Percentiles rank a stretch among this genome's conserved stretches.
phyloP scores from a whole-genome alignment of 2,797 vertebrate genomes.

The Luscinia megarhynchos region DNA sequence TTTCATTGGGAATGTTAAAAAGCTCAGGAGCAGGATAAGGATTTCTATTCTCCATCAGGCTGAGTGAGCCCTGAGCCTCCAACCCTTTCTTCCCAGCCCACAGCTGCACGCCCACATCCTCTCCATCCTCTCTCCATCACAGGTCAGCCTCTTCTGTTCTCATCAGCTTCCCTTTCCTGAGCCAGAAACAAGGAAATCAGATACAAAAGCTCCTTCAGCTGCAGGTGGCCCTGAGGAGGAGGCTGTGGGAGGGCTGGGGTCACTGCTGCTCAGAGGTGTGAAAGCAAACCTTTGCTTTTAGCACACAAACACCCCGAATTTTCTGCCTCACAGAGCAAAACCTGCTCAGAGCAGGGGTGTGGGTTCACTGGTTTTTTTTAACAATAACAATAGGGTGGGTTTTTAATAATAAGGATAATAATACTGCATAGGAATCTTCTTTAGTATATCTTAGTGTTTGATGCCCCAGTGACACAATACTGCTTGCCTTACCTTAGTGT shows the following conservation, averaged over 20 bases:
- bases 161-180: neutral
- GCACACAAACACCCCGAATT: neutral
- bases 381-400: neutral
- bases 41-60: neutral
- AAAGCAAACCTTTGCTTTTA: slow-evolving; percentile 15
- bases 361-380: neutral
- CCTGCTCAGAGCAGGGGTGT: neutral
- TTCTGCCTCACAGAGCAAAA: neutral
- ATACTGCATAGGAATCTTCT: slow-evolving; percentile 34
- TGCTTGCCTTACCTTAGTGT: slow-evolving; percentile 68
- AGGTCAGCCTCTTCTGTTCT: neutral
- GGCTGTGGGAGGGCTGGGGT: neutral
- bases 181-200: slow-evolving; percentile 42
- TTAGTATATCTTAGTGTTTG: slow-evolving; percentile 40
- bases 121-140: neutral
- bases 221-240: neutral
- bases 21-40: neutral
- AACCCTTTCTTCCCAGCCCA: neutral
- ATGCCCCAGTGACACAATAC: slow-evolving; percentile 66
- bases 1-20: neutral
- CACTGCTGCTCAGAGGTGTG: neutral
- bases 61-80: neutral
- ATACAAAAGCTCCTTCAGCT: slow-evolving; percentile 55
- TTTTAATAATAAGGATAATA: slow-evolving; percentile 39
- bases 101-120: rapidly evolving